phyloP scores from a whole-genome alignment of 2,113 vertebrate genomes.

The Hippocampus mohnikei region DNA sequence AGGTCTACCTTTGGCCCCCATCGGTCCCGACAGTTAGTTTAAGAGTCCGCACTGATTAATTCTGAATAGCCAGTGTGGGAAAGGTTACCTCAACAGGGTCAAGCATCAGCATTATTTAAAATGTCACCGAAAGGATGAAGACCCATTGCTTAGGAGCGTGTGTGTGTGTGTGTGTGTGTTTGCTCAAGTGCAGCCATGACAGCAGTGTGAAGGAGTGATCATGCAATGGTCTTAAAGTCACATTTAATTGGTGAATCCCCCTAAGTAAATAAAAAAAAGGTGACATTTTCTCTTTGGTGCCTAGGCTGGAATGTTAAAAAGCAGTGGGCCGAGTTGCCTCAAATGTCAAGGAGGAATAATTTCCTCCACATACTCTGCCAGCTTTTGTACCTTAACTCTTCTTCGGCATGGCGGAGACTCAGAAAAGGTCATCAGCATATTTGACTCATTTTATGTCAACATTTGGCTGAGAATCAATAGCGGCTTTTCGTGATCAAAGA shows the following conservation, averaged over 20 bases:
- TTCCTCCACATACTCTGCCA: slow-evolving; percentile 55
- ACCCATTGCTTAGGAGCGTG: slow-evolving; percentile 33
- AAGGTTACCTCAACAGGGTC: slow-evolving; percentile 64
- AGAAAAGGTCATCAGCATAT: slow-evolving; percentile 69
- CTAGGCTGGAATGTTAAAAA: slow-evolving; percentile 70
- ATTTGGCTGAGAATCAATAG: slow-evolving; percentile 68
- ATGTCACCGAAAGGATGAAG: slow-evolving; percentile 59
- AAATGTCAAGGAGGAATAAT: slow-evolving; percentile 79
- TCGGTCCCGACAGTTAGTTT: slow-evolving; percentile 49
- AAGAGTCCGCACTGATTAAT: slow-evolving; percentile 44
- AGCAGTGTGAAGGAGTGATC: slow-evolving; percentile 45
- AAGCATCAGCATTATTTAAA: slow-evolving; percentile 68
- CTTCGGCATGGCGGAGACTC: slow-evolving; percentile 45
- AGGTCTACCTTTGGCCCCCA: slow-evolving; percentile 10
- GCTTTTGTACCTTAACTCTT: slow-evolving; percentile 49
- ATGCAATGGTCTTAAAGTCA: slow-evolving; percentile 66
- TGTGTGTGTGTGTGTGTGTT: slow-evolving; percentile 19
- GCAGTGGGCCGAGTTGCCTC: slow-evolving; percentile 44
- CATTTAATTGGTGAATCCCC: slow-evolving; percentile 75
- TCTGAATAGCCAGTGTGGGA: slow-evolving; percentile 55
- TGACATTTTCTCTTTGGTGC: slow-evolving; percentile 72
- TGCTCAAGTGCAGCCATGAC: slow-evolving; percentile 37
- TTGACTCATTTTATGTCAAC: slow-evolving; percentile 75
- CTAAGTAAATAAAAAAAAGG: slow-evolving; percentile 75
- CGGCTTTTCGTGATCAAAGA: slow-evolving; percentile 65